Base-by-base conservation (phyloP, 92 coral and sea anemone species). In the Actinernus sp. region DNA sequence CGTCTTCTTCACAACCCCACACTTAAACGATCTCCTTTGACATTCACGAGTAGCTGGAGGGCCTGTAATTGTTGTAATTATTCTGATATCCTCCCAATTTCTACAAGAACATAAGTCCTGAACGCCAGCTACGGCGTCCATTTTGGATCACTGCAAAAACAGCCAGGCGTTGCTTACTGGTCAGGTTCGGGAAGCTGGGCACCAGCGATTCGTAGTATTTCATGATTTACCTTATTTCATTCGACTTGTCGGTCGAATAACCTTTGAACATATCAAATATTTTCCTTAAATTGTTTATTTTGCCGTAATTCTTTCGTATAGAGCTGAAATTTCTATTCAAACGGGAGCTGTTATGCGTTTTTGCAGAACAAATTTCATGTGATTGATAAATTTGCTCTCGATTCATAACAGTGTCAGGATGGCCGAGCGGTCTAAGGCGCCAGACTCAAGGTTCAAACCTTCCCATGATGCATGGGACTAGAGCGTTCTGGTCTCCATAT, bases 381-480 rank as follows among this genome's bases (percentile, higher is more conserved):
- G 4, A 0, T 68, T 11, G 0, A 19, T 19, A 9, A 34, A 24
- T 16, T 17, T n/a, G 7, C 4, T 0, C 31, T 1, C 0, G 0
- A 0, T 0, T 0, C 0, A 4, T 3, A 0, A 6, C 21, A 64
- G 63, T 75, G 98, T 94, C 98, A 94, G 98, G 95, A 94, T 94
- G 97, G 98, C 95, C 98, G 97, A 94, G 98, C 98, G 98, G 98
- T 94, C 98, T 94, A 94, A 91, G 98, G 98, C 98, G 98, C 98
- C 97, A 94, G 97, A 94, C 97, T 94, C 97, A 91, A 94, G 98
- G 98, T 63, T 29, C 40, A 1, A 1, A 0, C 92, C 88, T 81
- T 86, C 92, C 88, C 88, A 66, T 67, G 88, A n/a, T 40, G 16
- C 92, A 80, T 73, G 92, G 92, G 89, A n/a, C 9, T 26, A 28